Evolutionary conservation across 2,113 vertebrate species (phyloP), one percentile per base, ranked within the genome.

Genomic region (Ciconia maguari): DNA sequence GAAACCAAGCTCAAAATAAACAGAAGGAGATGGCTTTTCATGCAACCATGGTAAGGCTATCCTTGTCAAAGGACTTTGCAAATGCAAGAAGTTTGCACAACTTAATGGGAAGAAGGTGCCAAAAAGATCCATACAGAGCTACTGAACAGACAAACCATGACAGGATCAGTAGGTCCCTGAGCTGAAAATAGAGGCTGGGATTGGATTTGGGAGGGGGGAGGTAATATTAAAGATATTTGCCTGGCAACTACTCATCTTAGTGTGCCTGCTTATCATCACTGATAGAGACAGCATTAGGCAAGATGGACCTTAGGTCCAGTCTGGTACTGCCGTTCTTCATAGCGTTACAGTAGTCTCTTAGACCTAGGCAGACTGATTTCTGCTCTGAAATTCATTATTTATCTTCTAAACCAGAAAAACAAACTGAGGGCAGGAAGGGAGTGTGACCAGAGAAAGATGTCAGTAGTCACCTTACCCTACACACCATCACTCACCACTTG

Each of bases 321-420:
- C 13, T 15, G 21, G 38, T 65, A 27, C 22, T 69, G 26, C 16
- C 0, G 0, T 58, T 83, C 54, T 58, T 87, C 62, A 29, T 11
- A 55, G 8, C 0, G 0, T 6, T 64, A 60, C 1, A 0, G 4
- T 3, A 38, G 18, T 16, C 16, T 16, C 61, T n/a, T 22, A 48
- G 60, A 65, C 2, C 17, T 60, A 62, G 34, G 26, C 44, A 70
- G 48, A 32, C 10, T 26, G n/a, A 41, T 46, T 70, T 84, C 41
- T 20, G 10, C 41, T 85, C 54, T 44, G n/a, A 89, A 76, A 57
- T 5, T 32, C 3, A 0, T 36, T 20, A 52, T 38, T 81, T 81
- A 7, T 83, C 44, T 78, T 87, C 48, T 69, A 44, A 61, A 76
- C 17, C 30, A 76, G 66, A 65, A 83, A 81, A 76, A 36, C 2